phyloP scores from a whole-genome alignment of 1,140 invertebrate genomes.

The Neuroterus valhalla region DNA sequence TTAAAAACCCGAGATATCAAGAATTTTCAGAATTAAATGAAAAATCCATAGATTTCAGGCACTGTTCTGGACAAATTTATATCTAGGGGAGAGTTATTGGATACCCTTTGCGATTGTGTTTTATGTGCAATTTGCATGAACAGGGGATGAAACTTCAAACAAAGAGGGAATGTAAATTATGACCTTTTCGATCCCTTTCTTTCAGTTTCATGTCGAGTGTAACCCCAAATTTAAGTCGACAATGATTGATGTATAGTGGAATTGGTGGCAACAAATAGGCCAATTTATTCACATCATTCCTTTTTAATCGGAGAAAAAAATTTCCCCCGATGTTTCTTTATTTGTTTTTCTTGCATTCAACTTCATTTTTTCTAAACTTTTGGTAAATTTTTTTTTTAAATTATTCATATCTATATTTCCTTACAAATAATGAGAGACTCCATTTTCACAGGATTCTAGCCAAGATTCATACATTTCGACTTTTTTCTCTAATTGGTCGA shows the following conservation, averaged over 20 bases:
- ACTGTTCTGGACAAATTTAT: slow-evolving; percentile 26
- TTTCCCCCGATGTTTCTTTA: too few species aligned
- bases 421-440: too few species aligned
- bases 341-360: too few species aligned
- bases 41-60: slow-evolving; percentile 2
- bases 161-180: slow-evolving; percentile 21
- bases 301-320: too few species aligned
- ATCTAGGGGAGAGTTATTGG: slow-evolving; percentile 22
- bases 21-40: slow-evolving; percentile 1
- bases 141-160: slow-evolving; percentile 28
- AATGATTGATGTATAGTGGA: slow-evolving; percentile 4
- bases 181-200: slow-evolving; percentile 20
- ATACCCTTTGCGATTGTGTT: slow-evolving; percentile 24
- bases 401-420: too few species aligned
- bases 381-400: too few species aligned
- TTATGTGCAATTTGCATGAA: slow-evolving; percentile 31
- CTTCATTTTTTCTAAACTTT: too few species aligned
- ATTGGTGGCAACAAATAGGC: too few species aligned
- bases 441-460: too few species aligned
- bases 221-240: not conserved
- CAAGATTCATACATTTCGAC: too few species aligned
- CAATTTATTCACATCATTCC: too few species aligned
- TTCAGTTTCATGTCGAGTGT: slow-evolving; percentile 17
- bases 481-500: too few species aligned
- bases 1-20: not conserved